These are phyloP conservation scores for Gymnothorax javanicus DNA, from an alignment of 2,797 vertebrate species.

Conservation along the genomic window DNA sequence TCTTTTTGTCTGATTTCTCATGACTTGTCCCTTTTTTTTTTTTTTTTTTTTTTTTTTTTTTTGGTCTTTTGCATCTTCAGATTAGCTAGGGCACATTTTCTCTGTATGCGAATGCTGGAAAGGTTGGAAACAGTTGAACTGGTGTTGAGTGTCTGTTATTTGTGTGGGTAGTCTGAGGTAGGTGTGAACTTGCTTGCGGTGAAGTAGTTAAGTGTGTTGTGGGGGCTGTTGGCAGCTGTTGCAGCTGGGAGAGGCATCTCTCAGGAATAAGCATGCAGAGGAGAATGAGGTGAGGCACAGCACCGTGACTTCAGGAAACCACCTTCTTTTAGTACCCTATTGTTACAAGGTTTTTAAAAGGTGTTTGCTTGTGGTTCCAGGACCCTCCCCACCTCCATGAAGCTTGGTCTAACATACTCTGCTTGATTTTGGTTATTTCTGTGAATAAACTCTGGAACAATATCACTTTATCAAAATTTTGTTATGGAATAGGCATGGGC, in stretches of 20 bases:
- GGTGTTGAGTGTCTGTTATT: constrained; percentile 17
- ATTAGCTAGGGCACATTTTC: background rate
- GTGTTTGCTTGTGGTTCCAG: background rate
- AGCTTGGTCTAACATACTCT: background rate
- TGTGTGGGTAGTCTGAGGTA: constrained; percentile 7
- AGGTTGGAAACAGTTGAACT: background rate
- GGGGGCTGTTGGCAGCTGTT: constrained; percentile 26
- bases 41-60: too few species aligned
- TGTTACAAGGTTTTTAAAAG: background rate
- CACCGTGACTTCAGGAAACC: background rate
- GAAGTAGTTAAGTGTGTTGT: constrained; percentile 45
- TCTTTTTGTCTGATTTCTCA: background rate
- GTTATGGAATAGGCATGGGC: too few species aligned
- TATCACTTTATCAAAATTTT: background rate
- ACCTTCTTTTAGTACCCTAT: background rate
- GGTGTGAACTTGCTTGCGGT: constrained; percentile 36
- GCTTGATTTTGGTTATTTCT: background rate
- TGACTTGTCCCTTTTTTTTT: background rate
- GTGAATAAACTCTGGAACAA: background rate
- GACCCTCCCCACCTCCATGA: background rate
- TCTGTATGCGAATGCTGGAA: background rate
- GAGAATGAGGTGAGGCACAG: background rate
- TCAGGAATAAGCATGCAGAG: background rate
- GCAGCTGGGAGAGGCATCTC: constrained; percentile 33
- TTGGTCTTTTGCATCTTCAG: background rate